Conservation (phyloP, 2,797 vertebrate genomes). For the Gymnopithys bicolor region DNA sequence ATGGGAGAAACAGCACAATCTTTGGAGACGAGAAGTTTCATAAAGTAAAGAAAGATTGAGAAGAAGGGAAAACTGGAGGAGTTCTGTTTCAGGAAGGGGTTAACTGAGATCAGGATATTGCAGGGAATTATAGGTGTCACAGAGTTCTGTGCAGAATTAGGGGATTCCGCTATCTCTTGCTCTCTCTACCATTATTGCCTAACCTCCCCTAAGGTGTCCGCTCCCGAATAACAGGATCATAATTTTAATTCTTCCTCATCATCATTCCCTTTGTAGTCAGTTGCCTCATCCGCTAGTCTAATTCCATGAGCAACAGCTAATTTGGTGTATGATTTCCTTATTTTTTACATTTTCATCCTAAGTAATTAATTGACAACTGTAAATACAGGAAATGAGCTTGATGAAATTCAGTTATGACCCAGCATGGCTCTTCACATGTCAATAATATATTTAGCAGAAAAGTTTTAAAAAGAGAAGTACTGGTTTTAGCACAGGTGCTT, state of each 20-base stretch:
- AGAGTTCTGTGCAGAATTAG: background rate
- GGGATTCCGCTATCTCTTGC: background rate
- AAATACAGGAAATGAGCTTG: background rate
- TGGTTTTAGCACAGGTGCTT: fast-evolving
- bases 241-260: background rate
- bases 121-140: background rate
- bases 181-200: background rate
- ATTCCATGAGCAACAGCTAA: background rate
- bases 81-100: background rate
- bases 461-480: background rate
- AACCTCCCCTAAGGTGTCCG: background rate
- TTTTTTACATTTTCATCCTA: background rate
- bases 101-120: background rate
- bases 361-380: background rate
- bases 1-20: fast-evolving
- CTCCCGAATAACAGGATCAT: background rate
- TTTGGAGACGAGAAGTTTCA: background rate
- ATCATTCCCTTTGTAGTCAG: background rate
- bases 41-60: background rate
- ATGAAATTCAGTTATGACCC: background rate
- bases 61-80: background rate
- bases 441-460: background rate
- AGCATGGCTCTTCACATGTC: background rate
- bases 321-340: background rate
- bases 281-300: background rate